phyloP scores from a whole-genome alignment of 2,888 invertebrate species.

The Dasypolia templi region DNA sequence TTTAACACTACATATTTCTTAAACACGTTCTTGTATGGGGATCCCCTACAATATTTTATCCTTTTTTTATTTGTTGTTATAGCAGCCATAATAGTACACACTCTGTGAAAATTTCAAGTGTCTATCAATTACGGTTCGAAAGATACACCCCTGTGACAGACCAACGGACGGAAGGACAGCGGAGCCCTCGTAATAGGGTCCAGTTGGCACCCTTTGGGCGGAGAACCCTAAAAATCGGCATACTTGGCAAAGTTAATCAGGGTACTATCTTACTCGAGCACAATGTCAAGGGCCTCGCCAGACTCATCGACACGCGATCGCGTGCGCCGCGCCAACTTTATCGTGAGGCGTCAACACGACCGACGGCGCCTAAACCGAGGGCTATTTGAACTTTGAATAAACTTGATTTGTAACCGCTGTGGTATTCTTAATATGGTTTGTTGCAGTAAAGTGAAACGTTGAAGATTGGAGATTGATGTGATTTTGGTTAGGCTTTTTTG shows the following conservation, averaged over 20 bases:
- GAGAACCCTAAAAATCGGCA: constrained; percentile 29
- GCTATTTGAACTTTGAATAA: constrained; percentile 52
- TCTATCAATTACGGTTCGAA: neutral
- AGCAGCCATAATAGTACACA: neutral
- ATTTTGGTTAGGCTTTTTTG: constrained; percentile 3
- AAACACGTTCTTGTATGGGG: neutral
- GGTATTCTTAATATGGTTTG: constrained; percentile 13
- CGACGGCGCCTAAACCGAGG: constrained; percentile 49
- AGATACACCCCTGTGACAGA: neutral
- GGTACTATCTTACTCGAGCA: constrained; percentile 47
- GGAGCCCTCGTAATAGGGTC: neutral
- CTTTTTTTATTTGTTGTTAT: neutral
- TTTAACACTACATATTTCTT: no score
- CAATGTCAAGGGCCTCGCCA: constrained; percentile 64
- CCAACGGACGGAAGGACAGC: neutral
- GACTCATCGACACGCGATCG: constrained; percentile 65
- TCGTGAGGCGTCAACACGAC: constrained; percentile 40
- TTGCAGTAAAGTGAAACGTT: constrained; percentile 17
- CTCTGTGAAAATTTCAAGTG: neutral
- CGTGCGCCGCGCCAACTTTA: constrained; percentile 62
- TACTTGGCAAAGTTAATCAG: constrained; percentile 62
- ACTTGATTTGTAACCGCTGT: constrained; percentile 47
- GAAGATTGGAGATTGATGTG: constrained; percentile 3
- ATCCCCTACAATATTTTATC: neutral
- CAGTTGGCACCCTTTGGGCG: neutral